Base-by-base conservation (phyloP, 2,797 vertebrate genomes). In the Cynopterus sphinx region DNA sequence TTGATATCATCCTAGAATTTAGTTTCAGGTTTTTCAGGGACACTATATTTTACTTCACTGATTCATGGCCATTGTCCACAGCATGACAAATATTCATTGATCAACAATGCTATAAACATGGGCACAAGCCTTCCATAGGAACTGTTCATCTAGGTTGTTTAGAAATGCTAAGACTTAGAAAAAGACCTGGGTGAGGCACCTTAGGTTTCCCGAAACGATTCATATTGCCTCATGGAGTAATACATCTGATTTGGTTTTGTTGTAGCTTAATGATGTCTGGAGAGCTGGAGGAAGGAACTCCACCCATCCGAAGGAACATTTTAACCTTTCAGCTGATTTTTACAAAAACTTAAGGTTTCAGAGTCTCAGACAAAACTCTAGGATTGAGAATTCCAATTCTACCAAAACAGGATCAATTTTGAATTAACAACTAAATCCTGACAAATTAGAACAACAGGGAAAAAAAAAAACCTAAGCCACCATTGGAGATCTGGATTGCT, bases 1-100 rank as follows among this genome's bases (percentile, higher is more conserved):
- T 1, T 87, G 87, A 67, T 49, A 59, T 78, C 26, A 68, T 46
- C 19, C 43, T 59, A 68, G 17, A 1, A 11, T 70, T 88, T 70
- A 77, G 21, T 92, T 87, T 85, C 31, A 82, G 24, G 49, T 68
- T 94, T 96, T 94, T 57, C 67, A 86, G 21, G 71, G 43, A 92
- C 13, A 51, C 2, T 78, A 1, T 63, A 55, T 87, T 91, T 89
- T 67, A 91, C 22, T 71, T 31, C 67, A 55, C 33, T n/a, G 24
- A 92, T 90, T 26, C 59, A 46, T 59, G 57, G 39, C 59, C 67
- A 11, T 89, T 82, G 59, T 71, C 33, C 65, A 57, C 24, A 91
- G 11, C 55, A 74, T 71, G 24, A 57, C 13, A 81, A 39, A 41
- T 85, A 41, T 21, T 55, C 9, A 67, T 12, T 85, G 79, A 73